Percentiles rank a stretch among this genome's conserved stretches.
phyloP scores from a whole-genome alignment of 30 jellyfish, hydroid and myxozoan species.

The Morbakka virulenta region DNA sequence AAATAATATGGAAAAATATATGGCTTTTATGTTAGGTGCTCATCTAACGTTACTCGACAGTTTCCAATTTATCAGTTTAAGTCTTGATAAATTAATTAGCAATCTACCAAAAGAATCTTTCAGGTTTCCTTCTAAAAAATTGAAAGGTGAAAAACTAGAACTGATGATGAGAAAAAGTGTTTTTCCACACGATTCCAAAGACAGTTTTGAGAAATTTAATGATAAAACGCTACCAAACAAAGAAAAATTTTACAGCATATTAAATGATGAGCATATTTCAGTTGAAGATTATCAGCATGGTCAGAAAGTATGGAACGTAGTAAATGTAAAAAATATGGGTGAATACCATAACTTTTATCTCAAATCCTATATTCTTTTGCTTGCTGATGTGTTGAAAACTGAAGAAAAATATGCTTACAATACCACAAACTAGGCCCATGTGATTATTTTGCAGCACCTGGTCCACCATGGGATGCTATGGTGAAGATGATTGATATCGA shows the following conservation, averaged over 20 bases:
- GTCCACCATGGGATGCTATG: conserved; percentile 52
- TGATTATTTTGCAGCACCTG: conserved; percentile 45
- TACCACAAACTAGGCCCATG: conserved; percentile 36
- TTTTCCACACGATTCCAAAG: conserved; percentile 57
- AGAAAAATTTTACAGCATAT: no score
- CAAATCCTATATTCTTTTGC: conserved; percentile 12
- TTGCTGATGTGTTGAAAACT: conserved; percentile 45
- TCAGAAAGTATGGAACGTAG: not conserved
- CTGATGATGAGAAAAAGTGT: conserved; percentile 60
- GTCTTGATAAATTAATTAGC: conserved; percentile 23
- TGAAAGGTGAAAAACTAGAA: conserved; percentile 5
- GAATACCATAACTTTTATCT: conserved; percentile 30
- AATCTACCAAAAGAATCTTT: no score
- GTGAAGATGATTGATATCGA: conserved; percentile 34
- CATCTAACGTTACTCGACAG: conserved; percentile 34
- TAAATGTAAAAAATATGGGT: not conserved
- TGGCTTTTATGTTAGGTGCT: conserved; percentile 35
- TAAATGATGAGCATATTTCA: conserved; percentile 7
- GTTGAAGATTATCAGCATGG: conserved; percentile 52
- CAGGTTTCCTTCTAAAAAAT: not conserved
- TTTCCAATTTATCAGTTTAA: conserved; percentile 29
- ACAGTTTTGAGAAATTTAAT: no score
- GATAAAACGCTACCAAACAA: no score
- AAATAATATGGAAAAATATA: conserved; percentile 18
- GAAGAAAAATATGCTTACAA: conserved; percentile 15